Conservation (phyloP, 2,888 invertebrate species). For the Ennomos erosarius region DNA sequence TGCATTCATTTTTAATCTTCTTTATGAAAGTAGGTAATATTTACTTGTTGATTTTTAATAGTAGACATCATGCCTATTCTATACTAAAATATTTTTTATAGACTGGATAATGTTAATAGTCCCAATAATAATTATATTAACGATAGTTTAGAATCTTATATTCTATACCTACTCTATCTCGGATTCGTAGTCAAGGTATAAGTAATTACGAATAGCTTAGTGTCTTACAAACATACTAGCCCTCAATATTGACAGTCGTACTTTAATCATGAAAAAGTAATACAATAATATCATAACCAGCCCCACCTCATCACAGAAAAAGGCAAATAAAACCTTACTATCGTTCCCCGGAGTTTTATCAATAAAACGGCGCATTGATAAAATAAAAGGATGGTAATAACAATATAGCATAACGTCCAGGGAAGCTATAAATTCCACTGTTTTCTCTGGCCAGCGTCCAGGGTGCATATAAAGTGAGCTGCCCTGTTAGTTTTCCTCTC, state of each 20-base stretch:
- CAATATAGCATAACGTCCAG: slow-evolving; percentile 49
- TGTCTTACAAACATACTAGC: no score
- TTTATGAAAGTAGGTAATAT: no score
- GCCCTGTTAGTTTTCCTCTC: slow-evolving; percentile 27
- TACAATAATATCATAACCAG: slow-evolving; percentile 7
- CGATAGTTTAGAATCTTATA: no score
- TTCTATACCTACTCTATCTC: no score
- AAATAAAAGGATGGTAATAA: slow-evolving; percentile 52
- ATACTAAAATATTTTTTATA: no score
- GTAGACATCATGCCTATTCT: no score
- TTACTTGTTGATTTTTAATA: no score
- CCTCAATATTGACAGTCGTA: background rate
- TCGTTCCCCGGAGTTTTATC: slow-evolving; percentile 46
- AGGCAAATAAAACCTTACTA: slow-evolving; percentile 32
- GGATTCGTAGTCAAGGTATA: no score
- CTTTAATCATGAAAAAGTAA: slow-evolving; percentile 1
- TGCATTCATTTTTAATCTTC: no score
- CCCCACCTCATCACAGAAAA: slow-evolving; percentile 27
- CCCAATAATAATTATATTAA: no score
- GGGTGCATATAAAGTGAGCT: slow-evolving; percentile 50
- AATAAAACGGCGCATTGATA: slow-evolving; percentile 51
- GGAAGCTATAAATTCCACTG: slow-evolving; percentile 49
- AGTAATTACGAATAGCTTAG: no score
- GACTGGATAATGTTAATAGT: no score
- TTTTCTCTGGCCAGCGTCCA: slow-evolving; percentile 46